phyloP scores from a whole-genome alignment of 2,797 vertebrate genomes.

The Pseudochaenichthys georgianus region DNA sequence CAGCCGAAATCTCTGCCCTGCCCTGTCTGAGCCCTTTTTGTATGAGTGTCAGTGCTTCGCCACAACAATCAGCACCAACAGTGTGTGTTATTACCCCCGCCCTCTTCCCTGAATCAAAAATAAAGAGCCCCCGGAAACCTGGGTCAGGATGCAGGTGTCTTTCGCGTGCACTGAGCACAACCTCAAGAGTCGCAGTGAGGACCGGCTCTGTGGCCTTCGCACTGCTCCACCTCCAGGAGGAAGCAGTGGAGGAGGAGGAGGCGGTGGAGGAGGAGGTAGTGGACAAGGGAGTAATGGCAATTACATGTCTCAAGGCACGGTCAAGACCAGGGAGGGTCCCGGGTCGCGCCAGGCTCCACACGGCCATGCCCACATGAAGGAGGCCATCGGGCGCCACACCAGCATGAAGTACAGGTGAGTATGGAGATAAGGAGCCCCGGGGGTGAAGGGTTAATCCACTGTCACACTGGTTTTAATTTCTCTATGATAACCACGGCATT shows the following conservation, averaged over 20 bases:
- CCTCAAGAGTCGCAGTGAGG: slow-evolving; percentile 88
- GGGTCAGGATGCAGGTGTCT: slow-evolving; percentile 87
- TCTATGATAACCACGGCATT: slow-evolving; percentile 43
- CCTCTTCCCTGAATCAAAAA: slow-evolving; percentile 3
- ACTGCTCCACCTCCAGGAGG: slow-evolving; percentile 86
- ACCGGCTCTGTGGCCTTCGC: slow-evolving; percentile 86
- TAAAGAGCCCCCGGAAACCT: slow-evolving; percentile 40
- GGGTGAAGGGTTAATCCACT: slow-evolving; percentile 2
- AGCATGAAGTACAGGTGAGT: slow-evolving; percentile 89
- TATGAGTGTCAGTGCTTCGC: slow-evolving; percentile 49
- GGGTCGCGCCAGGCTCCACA: slow-evolving; percentile 77
- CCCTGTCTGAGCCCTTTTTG: slow-evolving; percentile 64
- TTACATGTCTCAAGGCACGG: slow-evolving; percentile 77
- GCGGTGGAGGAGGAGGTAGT: slow-evolving; percentile 63
- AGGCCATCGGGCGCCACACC: slow-evolving; percentile 86
- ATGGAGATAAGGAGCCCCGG: slow-evolving; percentile 23
- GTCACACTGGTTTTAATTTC: slow-evolving; percentile 40
- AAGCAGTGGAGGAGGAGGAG: slow-evolving; percentile 79
- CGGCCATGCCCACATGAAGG: slow-evolving; percentile 89
- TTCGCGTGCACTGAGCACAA: slow-evolving; percentile 90
- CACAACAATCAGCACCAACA: slow-evolving; percentile 46
- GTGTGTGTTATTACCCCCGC: slow-evolving; percentile 29
- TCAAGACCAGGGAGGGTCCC: slow-evolving; percentile 79
- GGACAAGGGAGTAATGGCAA: slow-evolving; percentile 84
- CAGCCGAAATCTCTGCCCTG: slow-evolving; percentile 75